phyloP scores from a whole-genome alignment of 2,797 vertebrate species.

The Botia kubotai region DNA sequence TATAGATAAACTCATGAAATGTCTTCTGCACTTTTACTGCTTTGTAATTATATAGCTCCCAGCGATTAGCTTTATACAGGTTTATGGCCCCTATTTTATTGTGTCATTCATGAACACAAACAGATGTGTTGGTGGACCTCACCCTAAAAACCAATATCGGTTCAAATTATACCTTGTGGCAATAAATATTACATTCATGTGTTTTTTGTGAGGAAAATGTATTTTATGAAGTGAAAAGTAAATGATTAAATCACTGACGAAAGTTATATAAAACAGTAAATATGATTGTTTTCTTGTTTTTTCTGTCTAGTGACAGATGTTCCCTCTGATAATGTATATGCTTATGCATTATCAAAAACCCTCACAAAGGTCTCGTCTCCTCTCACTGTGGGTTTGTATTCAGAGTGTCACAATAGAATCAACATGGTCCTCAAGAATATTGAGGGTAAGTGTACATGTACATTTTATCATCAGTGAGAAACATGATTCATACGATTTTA shows the following conservation, averaged over 20 bases:
- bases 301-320: constrained; percentile 41
- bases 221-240: not conserved
- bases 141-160: constrained; percentile 37
- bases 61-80: constrained; percentile 4
- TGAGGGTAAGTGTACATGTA: constrained; percentile 65
- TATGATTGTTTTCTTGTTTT: not conserved
- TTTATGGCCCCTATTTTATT: not conserved
- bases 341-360: constrained; percentile 85
- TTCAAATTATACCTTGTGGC: not conserved
- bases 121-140: not conserved
- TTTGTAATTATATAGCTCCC: not conserved
- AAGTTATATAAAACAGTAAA: not conserved
- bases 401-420: constrained; percentile 83
- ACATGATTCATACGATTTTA: not conserved
- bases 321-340: constrained; percentile 81
- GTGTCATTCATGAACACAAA: not conserved
- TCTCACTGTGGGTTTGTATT: constrained; percentile 89
- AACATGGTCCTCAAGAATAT: constrained; percentile 74
- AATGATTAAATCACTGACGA: not conserved
- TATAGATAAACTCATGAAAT: constrained; percentile 14
- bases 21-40: constrained; percentile 5
- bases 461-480: not conserved
- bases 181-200: not conserved
- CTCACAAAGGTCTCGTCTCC: constrained; percentile 85
- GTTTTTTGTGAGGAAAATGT: not conserved